Base-by-base conservation (phyloP, 2,797 vertebrate genomes). In the Chaetophractus vellerosus region DNA sequence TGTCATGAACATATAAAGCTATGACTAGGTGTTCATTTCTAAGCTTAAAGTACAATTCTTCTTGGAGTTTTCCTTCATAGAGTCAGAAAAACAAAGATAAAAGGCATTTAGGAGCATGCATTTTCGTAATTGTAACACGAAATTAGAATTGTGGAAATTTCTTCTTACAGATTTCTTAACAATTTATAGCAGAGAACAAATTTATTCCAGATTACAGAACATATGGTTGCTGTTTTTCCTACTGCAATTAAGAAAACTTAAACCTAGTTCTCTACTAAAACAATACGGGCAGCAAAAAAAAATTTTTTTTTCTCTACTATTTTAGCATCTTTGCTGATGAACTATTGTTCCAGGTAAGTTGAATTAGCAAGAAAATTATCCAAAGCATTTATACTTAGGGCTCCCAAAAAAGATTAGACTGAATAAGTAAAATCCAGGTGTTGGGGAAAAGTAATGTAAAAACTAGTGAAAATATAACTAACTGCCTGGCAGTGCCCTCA, bases 1-100 rank as follows among this genome's bases (percentile, higher is more conserved):
- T 97, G 97, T 66, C 97, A 95, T 94, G 87, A 94, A 92, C 59
- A 87, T 92, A 93, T 97, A 96, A 92, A 88, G 72, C 96, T 93
- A 88, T 93, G 91, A 92, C 94, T 92, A 96, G 95, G 88, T 97
- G 90, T 95, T 90, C 81, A 95, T 91, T 95, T 88, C 92, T 96
- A 90, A 89, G 88, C 96, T 81, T 68, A 96, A 91, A 93, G 52
- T 76, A 72, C 38, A 85, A 75, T 93, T 98, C 82, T 88, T 93
- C 63, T 74, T 71, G 75, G 90, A 91, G 66, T 48, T 88, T 92
- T 10, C 24, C 80, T 88, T 96, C 90, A 59, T 79, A 75, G 52
- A 91, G 0, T 41, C 2, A 10, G 33, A 23, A 8, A 45, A 69
- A 84, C 61, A 74, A 59, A 86, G 33, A 76, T 55, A 66, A 79